Evolutionary conservation across 64 coral and sea anemone genomes (phyloP).

Genomic region (Stylophora pistillata): DNA sequence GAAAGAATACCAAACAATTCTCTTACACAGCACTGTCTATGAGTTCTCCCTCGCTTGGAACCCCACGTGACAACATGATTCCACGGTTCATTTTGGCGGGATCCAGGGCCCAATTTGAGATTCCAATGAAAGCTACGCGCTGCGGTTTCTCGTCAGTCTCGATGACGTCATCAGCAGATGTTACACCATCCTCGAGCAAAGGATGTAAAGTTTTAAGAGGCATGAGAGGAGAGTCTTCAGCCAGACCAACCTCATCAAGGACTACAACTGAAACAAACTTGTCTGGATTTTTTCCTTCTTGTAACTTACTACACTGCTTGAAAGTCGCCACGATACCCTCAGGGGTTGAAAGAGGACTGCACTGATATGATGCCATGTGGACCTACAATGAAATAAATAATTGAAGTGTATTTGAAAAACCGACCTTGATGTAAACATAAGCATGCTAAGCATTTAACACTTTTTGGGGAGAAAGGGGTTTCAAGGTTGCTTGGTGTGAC

Average conservation of each 20-base stretch:
- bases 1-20: neutral
- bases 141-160: constrained; percentile 73
- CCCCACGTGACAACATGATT: constrained; percentile 81
- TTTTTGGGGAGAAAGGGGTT: too few relatives aligned
- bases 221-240: constrained; percentile 90
- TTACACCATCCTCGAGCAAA: constrained; percentile 85
- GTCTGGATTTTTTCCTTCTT: constrained; percentile 67
- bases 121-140: constrained; percentile 88
- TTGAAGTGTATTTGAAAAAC: neutral
- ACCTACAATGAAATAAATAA: constrained; percentile 34
- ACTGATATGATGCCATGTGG: constrained; percentile 90
- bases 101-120: constrained; percentile 93
- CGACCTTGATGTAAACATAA: neutral
- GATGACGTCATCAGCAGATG: constrained; percentile 83
- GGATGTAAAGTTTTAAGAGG: constrained; percentile 90
- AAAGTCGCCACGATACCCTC: constrained; percentile 92
- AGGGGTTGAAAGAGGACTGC: constrained; percentile 90
- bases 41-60: constrained; percentile 58
- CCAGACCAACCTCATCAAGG: constrained; percentile 84
- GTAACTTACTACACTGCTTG: constrained; percentile 77
- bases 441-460: too few relatives aligned
- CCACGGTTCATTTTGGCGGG: constrained; percentile 98
- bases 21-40: constrained; percentile 75
- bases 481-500: too few relatives aligned
- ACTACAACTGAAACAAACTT: constrained; percentile 87